Percentiles rank a stretch among this genome's conserved stretches.
phyloP scores from a whole-genome alignment of 1,140 invertebrate species.

The Leptoteleia sp. region DNA sequence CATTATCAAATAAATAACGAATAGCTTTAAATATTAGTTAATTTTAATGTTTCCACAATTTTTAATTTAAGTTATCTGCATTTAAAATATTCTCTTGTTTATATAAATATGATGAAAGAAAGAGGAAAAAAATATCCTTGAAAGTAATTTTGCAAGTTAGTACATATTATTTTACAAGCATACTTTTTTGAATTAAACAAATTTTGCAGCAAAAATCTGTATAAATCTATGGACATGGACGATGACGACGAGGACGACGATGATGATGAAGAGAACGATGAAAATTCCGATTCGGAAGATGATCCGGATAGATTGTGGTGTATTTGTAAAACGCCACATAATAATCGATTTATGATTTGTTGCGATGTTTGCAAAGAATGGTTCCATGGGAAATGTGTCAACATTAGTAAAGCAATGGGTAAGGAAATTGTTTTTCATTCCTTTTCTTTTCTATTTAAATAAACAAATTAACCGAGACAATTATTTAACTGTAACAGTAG shows the following conservation, averaged over 20 bases:
- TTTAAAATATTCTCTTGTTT: no score
- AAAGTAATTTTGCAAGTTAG: no score
- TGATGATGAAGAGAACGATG: slow-evolving; percentile 80
- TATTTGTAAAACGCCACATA: slow-evolving; percentile 96
- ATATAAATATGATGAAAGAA: no score
- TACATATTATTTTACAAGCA: no score
- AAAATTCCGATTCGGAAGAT: slow-evolving; percentile 89
- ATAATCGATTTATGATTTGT: slow-evolving; percentile 98
- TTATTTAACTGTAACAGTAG: no score
- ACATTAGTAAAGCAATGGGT: slow-evolving; percentile 94
- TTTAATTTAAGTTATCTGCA: no score
- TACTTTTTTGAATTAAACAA: not conserved
- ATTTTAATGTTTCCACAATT: no score
- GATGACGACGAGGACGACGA: slow-evolving; percentile 76
- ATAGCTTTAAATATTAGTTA: no score
- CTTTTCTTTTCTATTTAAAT: no score
- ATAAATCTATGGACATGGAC: slow-evolving; percentile 71
- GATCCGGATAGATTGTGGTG: slow-evolving; percentile 97
- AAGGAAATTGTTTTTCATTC: slow-evolving; percentile 28
- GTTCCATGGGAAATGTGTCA: slow-evolving; percentile 98
- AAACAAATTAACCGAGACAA: no score
- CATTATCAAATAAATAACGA: no score
- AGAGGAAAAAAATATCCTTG: no score
- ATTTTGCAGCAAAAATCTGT: slow-evolving; percentile 43
- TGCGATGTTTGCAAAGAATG: slow-evolving; percentile 98